A percentile compares a stretch with the other conserved stretches of the same genome.
Conservation (phyloP, 2,113 vertebrate genomes). For the Talpa occidentalis region DNA sequence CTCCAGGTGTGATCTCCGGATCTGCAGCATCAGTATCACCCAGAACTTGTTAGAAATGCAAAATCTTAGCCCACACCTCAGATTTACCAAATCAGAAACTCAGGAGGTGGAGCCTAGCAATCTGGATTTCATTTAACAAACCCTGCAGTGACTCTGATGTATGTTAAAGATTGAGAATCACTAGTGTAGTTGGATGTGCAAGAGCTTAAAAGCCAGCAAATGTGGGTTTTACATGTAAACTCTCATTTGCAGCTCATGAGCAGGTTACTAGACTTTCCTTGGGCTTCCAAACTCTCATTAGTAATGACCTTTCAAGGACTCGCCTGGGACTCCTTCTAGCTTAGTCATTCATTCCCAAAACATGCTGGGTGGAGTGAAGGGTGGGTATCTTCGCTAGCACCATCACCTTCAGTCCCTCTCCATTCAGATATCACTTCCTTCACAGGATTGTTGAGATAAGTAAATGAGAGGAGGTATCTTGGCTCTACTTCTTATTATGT, state of each 20-base stretch:
- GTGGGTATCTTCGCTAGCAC: too few species aligned
- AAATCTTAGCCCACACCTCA: not conserved
- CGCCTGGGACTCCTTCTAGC: too few species aligned
- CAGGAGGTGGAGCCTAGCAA: not conserved
- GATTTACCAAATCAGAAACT: not conserved
- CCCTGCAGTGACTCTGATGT: not conserved
- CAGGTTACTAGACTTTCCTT: not conserved
- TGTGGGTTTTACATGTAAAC: not conserved
- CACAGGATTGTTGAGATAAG: not conserved
- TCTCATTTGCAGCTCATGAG: not conserved
- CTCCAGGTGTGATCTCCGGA: not conserved
- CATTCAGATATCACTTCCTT: not conserved
- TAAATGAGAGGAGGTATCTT: not conserved
- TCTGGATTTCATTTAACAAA: not conserved
- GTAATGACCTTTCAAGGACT: too few species aligned
- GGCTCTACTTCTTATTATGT: not conserved
- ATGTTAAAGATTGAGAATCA: not conserved
- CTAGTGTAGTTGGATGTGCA: not conserved
- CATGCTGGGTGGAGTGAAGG: too few species aligned
- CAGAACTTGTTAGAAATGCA: not conserved
- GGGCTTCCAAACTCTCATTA: not conserved
- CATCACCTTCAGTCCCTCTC: too few species aligned
- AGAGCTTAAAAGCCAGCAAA: not conserved
- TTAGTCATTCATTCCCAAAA: too few species aligned
- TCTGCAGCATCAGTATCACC: not conserved